Conservation (phyloP, 2,797 vertebrate species). For the Pantherophis alleghaniensis region DNA sequence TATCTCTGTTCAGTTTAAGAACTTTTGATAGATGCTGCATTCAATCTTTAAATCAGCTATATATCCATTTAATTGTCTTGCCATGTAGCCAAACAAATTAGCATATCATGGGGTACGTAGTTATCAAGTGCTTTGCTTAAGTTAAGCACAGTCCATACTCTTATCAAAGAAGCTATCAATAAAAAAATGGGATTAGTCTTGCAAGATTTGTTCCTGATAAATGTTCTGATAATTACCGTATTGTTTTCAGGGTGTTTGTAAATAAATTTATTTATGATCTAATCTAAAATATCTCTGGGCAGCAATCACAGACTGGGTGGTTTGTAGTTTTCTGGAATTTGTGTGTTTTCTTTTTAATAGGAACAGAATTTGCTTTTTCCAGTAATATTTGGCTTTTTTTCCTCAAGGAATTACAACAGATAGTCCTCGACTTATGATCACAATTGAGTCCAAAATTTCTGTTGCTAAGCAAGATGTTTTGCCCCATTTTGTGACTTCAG, state of each 20-base stretch:
- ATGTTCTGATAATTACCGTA: not conserved
- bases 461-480: no score
- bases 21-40: not conserved
- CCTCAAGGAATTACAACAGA: not conserved
- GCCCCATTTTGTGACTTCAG: not conserved
- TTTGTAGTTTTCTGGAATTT: not conserved
- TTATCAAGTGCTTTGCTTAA: not conserved
- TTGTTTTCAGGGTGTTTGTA: not conserved
- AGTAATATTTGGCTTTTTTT: not conserved
- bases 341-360: not conserved
- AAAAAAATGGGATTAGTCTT: not conserved
- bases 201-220: not conserved
- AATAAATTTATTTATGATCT: not conserved
- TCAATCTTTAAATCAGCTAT: not conserved
- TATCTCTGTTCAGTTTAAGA: not conserved
- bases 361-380: not conserved
- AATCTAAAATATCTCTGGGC: not conserved
- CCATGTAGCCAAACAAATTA: not conserved
- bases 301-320: not conserved
- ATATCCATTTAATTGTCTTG: not conserved
- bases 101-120: not conserved
- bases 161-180: not conserved
- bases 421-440: not conserved
- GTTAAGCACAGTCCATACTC: not conserved
- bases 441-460: not conserved